Evolutionary conservation across 2,888 invertebrate species (phyloP).

Genomic region (Pristionchus arcanus): DNA sequence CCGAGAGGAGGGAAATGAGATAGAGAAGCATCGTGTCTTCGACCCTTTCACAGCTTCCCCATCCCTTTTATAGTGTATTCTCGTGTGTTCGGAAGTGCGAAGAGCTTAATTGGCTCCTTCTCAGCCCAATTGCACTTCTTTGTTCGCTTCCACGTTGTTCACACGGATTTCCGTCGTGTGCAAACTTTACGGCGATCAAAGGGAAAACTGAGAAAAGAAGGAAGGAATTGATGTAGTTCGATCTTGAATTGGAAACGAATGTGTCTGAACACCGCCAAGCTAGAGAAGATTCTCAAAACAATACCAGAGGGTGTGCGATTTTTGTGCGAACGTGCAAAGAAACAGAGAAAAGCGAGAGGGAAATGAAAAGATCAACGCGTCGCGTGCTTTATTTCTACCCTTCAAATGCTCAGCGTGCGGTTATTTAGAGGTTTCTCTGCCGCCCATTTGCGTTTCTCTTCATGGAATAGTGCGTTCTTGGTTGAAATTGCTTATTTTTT

Average conservation of each 20-base stretch:
- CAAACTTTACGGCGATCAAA: slow-evolving; percentile 6
- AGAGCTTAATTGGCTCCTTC: background rate
- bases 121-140: slow-evolving; percentile 1
- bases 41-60: background rate
- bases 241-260: background rate
- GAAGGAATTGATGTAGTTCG: background rate
- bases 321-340: slow-evolving; percentile 20
- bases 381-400: background rate
- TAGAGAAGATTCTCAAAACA: background rate
- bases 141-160: background rate
- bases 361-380: background rate
- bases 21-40: background rate
- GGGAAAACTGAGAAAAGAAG: background rate
- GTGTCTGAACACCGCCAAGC: background rate
- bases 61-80: background rate
- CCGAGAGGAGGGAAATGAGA: background rate
- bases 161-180: slow-evolving; percentile 1
- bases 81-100: slow-evolving; percentile 38
- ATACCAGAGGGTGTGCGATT: slow-evolving; percentile 15
- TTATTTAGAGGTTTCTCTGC: background rate
- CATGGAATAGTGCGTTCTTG: background rate
- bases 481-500: background rate
- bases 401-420: background rate
- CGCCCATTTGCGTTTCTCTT: background rate
- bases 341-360: background rate